Evolutionary conservation across 1,140 invertebrate species (phyloP).

Genomic region (Amphibalanus amphitrite): DNA sequence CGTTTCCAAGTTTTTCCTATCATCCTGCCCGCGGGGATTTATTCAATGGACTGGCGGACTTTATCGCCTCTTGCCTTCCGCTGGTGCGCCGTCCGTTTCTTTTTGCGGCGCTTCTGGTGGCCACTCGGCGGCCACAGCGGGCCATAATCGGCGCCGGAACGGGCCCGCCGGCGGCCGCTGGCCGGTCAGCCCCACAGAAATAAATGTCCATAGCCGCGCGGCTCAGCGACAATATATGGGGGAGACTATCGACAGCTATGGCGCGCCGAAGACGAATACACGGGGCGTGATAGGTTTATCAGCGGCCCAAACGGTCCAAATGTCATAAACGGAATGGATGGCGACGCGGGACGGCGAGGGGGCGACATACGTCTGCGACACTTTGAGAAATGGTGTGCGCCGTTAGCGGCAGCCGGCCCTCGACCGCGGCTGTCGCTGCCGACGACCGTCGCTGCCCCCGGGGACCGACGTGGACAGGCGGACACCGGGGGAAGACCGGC

Average conservation of each 20-base stretch:
- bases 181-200: background rate
- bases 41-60: background rate
- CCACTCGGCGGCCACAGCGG: background rate
- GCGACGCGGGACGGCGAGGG: background rate
- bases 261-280: background rate
- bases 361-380: background rate
- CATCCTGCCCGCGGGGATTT: background rate
- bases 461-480: background rate
- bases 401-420: background rate
- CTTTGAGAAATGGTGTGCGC: background rate
- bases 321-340: background rate
- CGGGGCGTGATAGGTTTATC: slow-evolving; percentile 1
- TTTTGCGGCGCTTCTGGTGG: background rate
- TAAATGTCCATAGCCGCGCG: background rate
- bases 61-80: background rate
- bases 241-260: background rate
- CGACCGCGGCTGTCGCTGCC: too few species aligned
- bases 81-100: background rate
- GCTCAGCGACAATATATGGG: background rate
- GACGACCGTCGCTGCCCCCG: background rate
- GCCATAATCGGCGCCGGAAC: background rate
- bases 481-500: background rate
- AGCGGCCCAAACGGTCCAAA: background rate
- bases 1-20: background rate
- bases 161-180: too few species aligned